Evolutionary conservation across 2,888 invertebrate genomes (phyloP).

Genomic region (Fragum whitleyi): DNA sequence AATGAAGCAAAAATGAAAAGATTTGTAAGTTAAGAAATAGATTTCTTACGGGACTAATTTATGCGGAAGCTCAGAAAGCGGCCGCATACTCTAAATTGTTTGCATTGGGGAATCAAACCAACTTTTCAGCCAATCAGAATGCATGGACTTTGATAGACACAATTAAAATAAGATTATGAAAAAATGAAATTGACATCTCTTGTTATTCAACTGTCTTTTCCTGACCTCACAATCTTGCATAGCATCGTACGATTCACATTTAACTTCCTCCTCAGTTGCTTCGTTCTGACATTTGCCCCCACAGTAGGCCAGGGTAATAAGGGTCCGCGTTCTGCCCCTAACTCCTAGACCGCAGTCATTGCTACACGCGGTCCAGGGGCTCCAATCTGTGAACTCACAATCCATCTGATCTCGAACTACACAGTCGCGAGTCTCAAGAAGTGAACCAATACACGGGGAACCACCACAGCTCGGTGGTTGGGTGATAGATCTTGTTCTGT

Average conservation of each 20-base stretch:
- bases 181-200: too few species aligned
- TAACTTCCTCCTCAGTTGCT: constrained; percentile 47
- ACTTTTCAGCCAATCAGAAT: too few species aligned
- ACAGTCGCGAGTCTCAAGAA: constrained; percentile 64
- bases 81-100: too few species aligned
- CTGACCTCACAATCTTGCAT: constrained; percentile 67
- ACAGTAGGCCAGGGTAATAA: constrained; percentile 71
- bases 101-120: too few species aligned
- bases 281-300: constrained; percentile 65
- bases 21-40: too few species aligned
- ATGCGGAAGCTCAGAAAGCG: too few species aligned
- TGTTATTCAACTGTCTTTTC: too few species aligned
- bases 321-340: constrained; percentile 51
- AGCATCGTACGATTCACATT: constrained; percentile 66
- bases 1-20: too few species aligned
- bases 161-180: too few species aligned
- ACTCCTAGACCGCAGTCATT: constrained; percentile 69
- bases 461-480: constrained; percentile 65
- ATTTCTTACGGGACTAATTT: too few species aligned
- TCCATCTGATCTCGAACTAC: constrained; percentile 49
- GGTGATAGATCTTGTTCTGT: constrained; percentile 56
- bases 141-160: too few species aligned
- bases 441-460: constrained; percentile 54
- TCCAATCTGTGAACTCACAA: constrained; percentile 70
- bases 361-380: constrained; percentile 68